Base-by-base conservation (phyloP, 1,140 invertebrate genomes). In the Panulirus ornatus region DNA sequence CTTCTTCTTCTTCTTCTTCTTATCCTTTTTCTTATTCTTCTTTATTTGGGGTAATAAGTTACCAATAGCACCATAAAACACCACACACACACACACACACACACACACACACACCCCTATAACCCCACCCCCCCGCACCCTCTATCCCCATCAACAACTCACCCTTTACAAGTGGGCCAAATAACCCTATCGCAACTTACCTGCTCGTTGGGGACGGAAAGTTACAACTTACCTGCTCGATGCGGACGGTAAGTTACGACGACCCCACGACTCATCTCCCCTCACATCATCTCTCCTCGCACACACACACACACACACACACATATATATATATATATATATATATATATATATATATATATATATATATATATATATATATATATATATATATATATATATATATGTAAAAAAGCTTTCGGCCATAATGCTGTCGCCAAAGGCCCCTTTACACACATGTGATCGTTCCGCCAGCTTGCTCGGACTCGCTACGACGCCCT, bases 101-200 rank as follows among this genome's bases (percentile, higher is more conserved):
- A n/a, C n/a, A n/a, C n/a, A n/a, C n/a, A n/a, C n/a, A n/a, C n/a
- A n/a, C n/a, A n/a, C n/a, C n/a, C n/a, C n/a, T n/a, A n/a, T n/a
- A n/a, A n/a, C n/a, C n/a, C 42, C 84, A 54, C 66, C 30, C 38
- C 36, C 71, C 73, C 84, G n/a, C n/a, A n/a, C n/a, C n/a, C n/a
- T n/a, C n/a, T n/a, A n/a, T n/a, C n/a, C 47, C 73, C 78, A 78
- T 87, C 84, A 87, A 78, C 84, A 78, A 36, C 73, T 87, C 75
- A 42, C 84, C 78, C 73, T 87, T 87, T 87, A 87, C 84, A 38
- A 87, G 40, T 40, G 63, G 54, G 75, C 54, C 27, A 58, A 87
- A 44, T 87, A 78, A 54, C 71, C 47, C 47, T n/a, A 30, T 27
- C 51, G 36, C 54, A 51, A 78, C 84, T 58, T 54, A 87, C 84